These are phyloP conservation scores for Stenolophus ochropezus DNA, from an alignment of 2,888 invertebrate genomes.

Conservation along the genomic window DNA sequence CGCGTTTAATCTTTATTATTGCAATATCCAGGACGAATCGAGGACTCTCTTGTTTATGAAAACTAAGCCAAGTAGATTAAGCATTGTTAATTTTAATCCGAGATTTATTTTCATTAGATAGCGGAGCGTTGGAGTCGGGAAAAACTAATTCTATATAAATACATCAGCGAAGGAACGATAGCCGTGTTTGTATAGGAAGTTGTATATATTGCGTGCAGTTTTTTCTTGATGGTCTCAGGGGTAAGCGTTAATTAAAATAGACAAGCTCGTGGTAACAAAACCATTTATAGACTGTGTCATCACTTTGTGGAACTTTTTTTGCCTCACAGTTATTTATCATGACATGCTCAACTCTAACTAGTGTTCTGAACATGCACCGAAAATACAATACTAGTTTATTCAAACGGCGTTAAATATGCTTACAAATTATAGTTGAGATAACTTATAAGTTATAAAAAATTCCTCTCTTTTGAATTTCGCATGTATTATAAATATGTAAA, in stretches of 20 bases:
- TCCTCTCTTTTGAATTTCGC: too few relatives aligned
- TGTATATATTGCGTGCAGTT: conserved; percentile 39
- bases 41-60: neutral
- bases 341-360: neutral
- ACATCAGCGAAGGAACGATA: neutral
- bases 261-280: conserved; percentile 45
- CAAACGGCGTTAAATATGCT: neutral
- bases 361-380: neutral
- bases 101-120: neutral
- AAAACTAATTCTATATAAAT: neutral
- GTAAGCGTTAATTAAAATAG: conserved; percentile 57
- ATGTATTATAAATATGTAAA: too few relatives aligned
- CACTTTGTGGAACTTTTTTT: neutral
- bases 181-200: neutral
- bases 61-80: conserved; percentile 6
- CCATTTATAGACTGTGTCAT: conserved; percentile 43
- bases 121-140: neutral
- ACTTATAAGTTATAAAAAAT: too few relatives aligned
- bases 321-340: neutral
- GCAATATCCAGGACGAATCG: neutral
- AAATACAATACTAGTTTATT: neutral
- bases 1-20: conserved; percentile 11
- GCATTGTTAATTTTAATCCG: conserved; percentile 1
- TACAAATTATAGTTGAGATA: neutral
- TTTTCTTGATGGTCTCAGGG: conserved; percentile 49